Conservation (phyloP, 2,113 vertebrate species). For the Pseudopipra pipra region DNA sequence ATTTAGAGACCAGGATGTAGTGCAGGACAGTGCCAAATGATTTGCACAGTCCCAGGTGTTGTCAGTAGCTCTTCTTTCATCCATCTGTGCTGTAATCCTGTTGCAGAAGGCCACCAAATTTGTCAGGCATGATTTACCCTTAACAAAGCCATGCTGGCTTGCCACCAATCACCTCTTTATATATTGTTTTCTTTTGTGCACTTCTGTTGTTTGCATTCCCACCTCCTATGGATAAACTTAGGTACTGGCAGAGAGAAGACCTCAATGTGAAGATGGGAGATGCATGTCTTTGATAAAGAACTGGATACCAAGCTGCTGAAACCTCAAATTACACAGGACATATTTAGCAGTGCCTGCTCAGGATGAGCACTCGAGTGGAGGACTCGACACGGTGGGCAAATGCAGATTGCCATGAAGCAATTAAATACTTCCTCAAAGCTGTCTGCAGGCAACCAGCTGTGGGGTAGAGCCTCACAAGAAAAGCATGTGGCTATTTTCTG, state of each 20-base stretch:
- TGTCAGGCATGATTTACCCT: neutral
- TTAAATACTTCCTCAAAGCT: neutral
- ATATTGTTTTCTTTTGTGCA: neutral
- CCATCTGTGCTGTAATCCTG: neutral
- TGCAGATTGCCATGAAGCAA: neutral
- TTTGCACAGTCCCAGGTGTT: neutral
- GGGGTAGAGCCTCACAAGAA: neutral
- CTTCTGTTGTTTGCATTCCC: neutral
- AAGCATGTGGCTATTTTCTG: neutral
- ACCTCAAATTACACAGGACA: rapidly evolving
- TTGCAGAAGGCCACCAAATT: neutral
- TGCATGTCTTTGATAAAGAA: neutral
- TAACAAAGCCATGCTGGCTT: neutral
- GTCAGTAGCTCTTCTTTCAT: neutral
- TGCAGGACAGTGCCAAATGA: neutral
- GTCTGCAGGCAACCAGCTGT: neutral
- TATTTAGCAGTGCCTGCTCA: neutral
- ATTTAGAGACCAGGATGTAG: neutral
- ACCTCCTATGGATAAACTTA: neutral
- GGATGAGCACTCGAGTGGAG: neutral
- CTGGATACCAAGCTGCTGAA: neutral
- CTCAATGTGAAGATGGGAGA: neutral
- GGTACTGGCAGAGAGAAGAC: neutral
- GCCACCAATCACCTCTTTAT: neutral
- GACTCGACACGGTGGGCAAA: neutral